These are phyloP conservation scores for Sisor rabdophorus DNA, from an alignment of 2,113 vertebrate genomes.

Conservation along the genomic window DNA sequence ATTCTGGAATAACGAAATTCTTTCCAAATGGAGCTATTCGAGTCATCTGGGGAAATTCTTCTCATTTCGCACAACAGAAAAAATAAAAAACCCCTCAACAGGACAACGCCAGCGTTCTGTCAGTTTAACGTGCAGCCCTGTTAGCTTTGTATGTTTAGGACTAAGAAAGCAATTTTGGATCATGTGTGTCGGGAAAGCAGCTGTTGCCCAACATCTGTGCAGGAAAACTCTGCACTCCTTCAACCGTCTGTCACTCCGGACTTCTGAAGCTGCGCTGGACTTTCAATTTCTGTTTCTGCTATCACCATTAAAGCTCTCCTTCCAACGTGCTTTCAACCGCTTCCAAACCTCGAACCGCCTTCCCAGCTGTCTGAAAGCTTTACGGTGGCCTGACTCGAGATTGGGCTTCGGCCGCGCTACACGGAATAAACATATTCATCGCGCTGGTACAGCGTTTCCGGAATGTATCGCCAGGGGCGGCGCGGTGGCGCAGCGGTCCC, in stretches of 20 bases:
- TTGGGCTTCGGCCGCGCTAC: neutral
- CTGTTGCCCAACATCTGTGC: neutral
- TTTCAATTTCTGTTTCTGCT: conserved; percentile 47
- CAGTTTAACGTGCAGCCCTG: too few species aligned
- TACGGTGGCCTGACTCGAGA: conserved; percentile 34
- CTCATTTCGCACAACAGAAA: too few species aligned
- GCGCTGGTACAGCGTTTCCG: neutral
- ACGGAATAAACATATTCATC: conserved; percentile 30
- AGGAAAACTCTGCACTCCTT: conserved; percentile 2
- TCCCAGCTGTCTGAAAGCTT: conserved; percentile 47
- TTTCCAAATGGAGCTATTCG: too few species aligned
- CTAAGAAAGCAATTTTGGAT: neutral
- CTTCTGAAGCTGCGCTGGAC: conserved; percentile 30
- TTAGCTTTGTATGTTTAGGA: neutral
- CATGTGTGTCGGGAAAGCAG: neutral
- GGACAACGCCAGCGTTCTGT: too few species aligned
- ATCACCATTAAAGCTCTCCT: conserved; percentile 43
- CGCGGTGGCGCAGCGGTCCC: too few species aligned
- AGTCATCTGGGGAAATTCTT: too few species aligned
- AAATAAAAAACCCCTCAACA: too few species aligned
- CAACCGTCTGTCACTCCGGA: conserved; percentile 16
- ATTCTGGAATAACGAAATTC: too few species aligned
- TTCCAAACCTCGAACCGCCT: conserved; percentile 48
- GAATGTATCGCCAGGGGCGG: too few species aligned
- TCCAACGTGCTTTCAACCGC: conserved; percentile 37